Evolutionary conservation across 1,140 invertebrate species (phyloP), one percentile per base, ranked within the genome.

Genomic region (Micrasema longulum): DNA sequence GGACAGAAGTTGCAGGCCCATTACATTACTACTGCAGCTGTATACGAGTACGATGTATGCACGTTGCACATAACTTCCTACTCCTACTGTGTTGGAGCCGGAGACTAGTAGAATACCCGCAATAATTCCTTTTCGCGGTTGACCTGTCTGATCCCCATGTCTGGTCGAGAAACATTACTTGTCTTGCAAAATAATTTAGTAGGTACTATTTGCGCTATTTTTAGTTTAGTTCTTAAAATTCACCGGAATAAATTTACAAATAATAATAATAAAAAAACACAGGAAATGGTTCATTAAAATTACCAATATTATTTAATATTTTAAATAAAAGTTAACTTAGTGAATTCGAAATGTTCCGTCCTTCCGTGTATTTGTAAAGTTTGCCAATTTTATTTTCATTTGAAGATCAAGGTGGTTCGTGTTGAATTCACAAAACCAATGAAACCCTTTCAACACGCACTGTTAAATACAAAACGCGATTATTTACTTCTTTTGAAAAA

Each of bases 91-190:
- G 3, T 31, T 2, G 26, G 26, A 31, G n/a, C n/a, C n/a, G n/a
- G n/a, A n/a, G n/a, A n/a, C n/a, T n/a, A n/a, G n/a, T n/a, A n/a
- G n/a, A 2, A 52, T 4, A 26, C 16, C 26, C 14, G 7, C 26
- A 23, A 12, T 53, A 53, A 31, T 55, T 26, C 52, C 26, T 18
- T 48, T 18, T 55, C n/a, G 23, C 23, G 3, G 52, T 31, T 55
- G 52, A 31, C 23, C 52, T 31, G 52, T 31, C 26, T 36, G 52
- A 55, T 55, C 22, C 26, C 47, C 18, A 11, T 16, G 47, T 48
- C 47, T 22, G 47, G n/a, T 16, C 47, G 26, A 48, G 18, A 16
- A 11, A 48, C 47, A 48, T 48, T 48, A 10, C 10, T 48, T 10
- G 3, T 14, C 16, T 31, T 31, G 26, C 26, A 31, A 7, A 4